phyloP scores from a whole-genome alignment of 1,140 invertebrate genomes.

The Meloidogyne exigua region DNA sequence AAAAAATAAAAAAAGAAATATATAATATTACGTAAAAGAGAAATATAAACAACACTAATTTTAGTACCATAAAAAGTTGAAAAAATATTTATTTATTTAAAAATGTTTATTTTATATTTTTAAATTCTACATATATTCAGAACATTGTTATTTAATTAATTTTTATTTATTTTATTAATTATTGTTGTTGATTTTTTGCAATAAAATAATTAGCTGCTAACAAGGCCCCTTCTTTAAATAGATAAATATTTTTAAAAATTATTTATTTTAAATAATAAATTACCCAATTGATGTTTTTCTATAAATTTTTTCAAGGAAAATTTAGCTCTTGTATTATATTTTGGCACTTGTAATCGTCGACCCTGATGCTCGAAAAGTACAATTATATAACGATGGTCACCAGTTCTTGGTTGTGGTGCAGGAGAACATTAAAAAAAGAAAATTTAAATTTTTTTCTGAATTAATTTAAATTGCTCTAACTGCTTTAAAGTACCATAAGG shows the following conservation, averaged over 20 bases:
- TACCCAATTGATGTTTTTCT: constrained; percentile 61
- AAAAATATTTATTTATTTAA: too few relatives aligned
- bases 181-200: constrained; percentile 57
- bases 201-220: constrained; percentile 62
- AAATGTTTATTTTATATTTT: too few relatives aligned
- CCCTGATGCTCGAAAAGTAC: constrained; percentile 61
- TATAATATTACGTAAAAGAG: too few relatives aligned
- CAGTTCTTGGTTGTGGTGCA: constrained; percentile 58
- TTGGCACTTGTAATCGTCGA: constrained; percentile 57
- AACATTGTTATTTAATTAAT: neutral
- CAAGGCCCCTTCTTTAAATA: constrained; percentile 45
- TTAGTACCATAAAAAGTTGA: too few relatives aligned
- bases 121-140: too few relatives aligned
- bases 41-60: too few relatives aligned
- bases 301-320: constrained; percentile 61
- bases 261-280: constrained; percentile 1
- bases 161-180: neutral
- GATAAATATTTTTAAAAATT: neutral
- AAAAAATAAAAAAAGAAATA: too few relatives aligned
- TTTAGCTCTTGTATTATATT: constrained; percentile 55
- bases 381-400: constrained; percentile 61
- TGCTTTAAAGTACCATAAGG: constrained; percentile 58
- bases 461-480: neutral
- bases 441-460: too few relatives aligned
- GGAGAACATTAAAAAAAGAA: constrained; percentile 37